A percentile compares a stretch with the other conserved stretches of the same genome.
These are phyloP conservation scores for Oligia latruncula DNA, from an alignment of 2,888 invertebrate genomes.

Conservation along the genomic window DNA sequence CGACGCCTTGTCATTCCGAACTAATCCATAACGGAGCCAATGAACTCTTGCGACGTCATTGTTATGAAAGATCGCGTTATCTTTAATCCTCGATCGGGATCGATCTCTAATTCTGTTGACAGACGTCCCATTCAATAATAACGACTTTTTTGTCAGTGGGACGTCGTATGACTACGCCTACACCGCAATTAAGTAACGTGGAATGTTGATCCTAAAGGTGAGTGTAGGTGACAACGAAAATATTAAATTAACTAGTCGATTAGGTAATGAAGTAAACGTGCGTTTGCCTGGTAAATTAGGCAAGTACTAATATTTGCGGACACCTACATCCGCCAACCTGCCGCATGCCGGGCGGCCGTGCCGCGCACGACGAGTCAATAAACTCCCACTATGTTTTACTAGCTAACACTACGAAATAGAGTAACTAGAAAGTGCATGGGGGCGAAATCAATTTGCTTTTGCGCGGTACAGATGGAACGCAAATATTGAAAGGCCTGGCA, in stretches of 20 bases:
- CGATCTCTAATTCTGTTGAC: conserved; percentile 72
- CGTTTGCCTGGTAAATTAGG: conserved; percentile 80
- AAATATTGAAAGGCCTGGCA: conserved; percentile 38
- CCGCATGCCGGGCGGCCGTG: conserved; percentile 74
- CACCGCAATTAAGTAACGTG: conserved; percentile 72
- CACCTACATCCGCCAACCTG: conserved; percentile 88
- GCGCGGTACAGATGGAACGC: conserved; percentile 23
- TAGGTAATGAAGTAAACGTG: conserved; percentile 85
- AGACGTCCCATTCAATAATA: conserved; percentile 72
- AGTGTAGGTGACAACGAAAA: conserved; percentile 76
- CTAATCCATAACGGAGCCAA: conserved; percentile 71
- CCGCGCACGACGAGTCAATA: conserved; percentile 78
- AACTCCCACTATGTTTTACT: conserved; percentile 78
- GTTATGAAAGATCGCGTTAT: conserved; percentile 73
- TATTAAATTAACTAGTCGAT: conserved; percentile 75
- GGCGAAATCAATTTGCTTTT: conserved; percentile 57
- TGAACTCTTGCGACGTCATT: conserved; percentile 76
- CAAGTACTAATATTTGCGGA: conserved; percentile 88
- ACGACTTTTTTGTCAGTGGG: conserved; percentile 75
- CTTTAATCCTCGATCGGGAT: conserved; percentile 71
- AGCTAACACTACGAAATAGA: conserved; percentile 67
- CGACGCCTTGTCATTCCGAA: conserved; percentile 71
- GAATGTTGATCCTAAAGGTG: conserved; percentile 73
- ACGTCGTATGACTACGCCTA: conserved; percentile 75
- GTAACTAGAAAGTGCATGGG: conserved; percentile 66